Conservation (phyloP, 2,888 invertebrate genomes). For the Antheraea assamensis region DNA sequence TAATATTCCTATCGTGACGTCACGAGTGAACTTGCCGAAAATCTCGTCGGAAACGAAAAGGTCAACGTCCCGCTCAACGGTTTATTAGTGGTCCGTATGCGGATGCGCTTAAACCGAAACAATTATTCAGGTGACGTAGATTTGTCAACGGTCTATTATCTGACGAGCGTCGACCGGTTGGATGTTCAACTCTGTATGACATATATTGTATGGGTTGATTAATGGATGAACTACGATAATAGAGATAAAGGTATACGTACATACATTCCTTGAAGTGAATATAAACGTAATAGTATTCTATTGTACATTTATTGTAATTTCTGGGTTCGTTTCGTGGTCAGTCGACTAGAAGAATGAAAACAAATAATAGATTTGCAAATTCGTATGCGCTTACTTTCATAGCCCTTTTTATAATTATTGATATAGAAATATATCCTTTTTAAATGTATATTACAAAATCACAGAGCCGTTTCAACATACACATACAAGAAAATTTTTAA, state of each 20-base stretch:
- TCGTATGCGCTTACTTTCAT: too few species aligned
- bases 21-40: slow-evolving; percentile 24
- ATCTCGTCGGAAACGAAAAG: slow-evolving; percentile 14
- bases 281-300: not conserved
- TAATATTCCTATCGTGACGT: slow-evolving; percentile 12
- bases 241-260: not conserved
- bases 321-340: too few species aligned
- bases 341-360: too few species aligned
- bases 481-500: too few species aligned
- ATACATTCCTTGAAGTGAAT: not conserved
- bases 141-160: slow-evolving; percentile 41
- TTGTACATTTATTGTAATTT: not conserved
- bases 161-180: not conserved
- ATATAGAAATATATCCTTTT: too few species aligned
- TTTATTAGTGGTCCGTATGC: slow-evolving; percentile 12
- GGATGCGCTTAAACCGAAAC: slow-evolving; percentile 32
- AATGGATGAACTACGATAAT: not conserved
- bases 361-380: too few species aligned
- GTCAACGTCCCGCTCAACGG: slow-evolving; percentile 17
- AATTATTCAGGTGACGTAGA: slow-evolving; percentile 40
- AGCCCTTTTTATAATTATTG: too few species aligned
- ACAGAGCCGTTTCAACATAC: too few species aligned
- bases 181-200: not conserved
- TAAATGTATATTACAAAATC: too few species aligned
- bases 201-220: slow-evolving; percentile 9